Evolutionary conservation across 2,797 vertebrate species (phyloP).

Genomic region (Falco cherrug): DNA sequence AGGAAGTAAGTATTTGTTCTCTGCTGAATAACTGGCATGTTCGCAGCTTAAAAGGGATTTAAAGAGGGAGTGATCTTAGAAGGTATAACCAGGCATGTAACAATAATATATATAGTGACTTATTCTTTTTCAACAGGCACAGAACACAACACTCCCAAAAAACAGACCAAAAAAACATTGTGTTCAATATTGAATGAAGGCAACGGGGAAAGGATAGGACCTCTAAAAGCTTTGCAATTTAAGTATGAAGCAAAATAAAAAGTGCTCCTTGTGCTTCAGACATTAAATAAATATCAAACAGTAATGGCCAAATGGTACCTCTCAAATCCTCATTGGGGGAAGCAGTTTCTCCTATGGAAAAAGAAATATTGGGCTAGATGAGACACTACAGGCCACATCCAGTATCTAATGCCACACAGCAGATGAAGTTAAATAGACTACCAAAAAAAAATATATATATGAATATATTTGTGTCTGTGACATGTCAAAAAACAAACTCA

Average conservation of each 20-base stretch:
- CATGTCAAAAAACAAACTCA: not conserved
- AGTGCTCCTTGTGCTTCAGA: not conserved
- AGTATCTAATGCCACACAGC: not conserved
- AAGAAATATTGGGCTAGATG: not conserved
- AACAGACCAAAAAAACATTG: not conserved
- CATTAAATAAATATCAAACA: not conserved
- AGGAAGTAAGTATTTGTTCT: slow-evolving; percentile 16
- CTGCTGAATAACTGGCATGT: not conserved
- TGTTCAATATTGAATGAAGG: not conserved
- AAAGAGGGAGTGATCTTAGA: not conserved
- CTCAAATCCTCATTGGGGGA: not conserved
- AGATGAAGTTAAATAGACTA: not conserved
- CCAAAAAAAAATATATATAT: not conserved
- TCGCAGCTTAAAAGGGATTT: not conserved
- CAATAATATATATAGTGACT: not conserved
- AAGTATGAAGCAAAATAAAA: not conserved
- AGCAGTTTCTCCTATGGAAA: not conserved
- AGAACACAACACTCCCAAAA: not conserved
- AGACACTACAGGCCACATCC: not conserved
- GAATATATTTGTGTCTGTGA: not conserved
- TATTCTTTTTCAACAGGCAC: not conserved
- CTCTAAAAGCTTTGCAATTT: not conserved
- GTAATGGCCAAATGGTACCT: not conserved
- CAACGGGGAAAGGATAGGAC: not conserved
- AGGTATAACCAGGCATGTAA: not conserved